Percentiles rank a stretch among this genome's conserved stretches.
phyloP scores from a whole-genome alignment of 2,888 invertebrate genomes.

The Drosophila hamatofila region DNA sequence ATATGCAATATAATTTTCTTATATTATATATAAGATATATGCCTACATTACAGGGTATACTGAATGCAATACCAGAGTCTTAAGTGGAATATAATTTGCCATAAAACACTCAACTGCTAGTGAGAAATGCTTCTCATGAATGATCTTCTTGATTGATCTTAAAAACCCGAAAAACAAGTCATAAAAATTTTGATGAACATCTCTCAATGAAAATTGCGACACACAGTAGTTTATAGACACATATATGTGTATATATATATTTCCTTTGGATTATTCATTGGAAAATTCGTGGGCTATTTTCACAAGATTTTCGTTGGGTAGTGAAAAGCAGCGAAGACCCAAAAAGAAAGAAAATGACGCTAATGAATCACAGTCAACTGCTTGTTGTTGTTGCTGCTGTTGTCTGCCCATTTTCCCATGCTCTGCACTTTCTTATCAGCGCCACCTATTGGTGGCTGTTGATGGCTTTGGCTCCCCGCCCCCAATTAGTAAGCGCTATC shows the following conservation, averaged over 20 bases:
- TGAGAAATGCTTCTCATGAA: slow-evolving; percentile 1
- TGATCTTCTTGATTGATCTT: slow-evolving; percentile 16
- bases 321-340: neutral
- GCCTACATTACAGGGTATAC: neutral
- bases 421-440: slow-evolving; percentile 40
- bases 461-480: slow-evolving; percentile 3
- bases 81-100: neutral
- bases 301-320: slow-evolving; percentile 16
- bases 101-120: neutral
- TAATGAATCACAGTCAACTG: slow-evolving; percentile 46
- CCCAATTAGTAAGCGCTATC: slow-evolving; percentile 45
- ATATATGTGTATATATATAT: neutral
- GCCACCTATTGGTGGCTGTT: slow-evolving; percentile 19
- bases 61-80: neutral
- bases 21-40: neutral
- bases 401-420: slow-evolving; percentile 31
- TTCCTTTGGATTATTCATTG: slow-evolving; percentile 32
- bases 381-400: slow-evolving; percentile 4
- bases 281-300: slow-evolving; percentile 26
- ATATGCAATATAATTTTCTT: neutral
- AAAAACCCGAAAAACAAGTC: slow-evolving; percentile 18
- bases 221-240: slow-evolving; percentile 11
- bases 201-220: slow-evolving; percentile 33
- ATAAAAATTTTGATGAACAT: slow-evolving; percentile 25
- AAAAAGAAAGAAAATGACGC: slow-evolving; percentile 25